Percentiles rank a stretch among this genome's conserved stretches.
Evolutionary conservation across 64 coral and sea anemone genomes (phyloP).

Genomic region (Porites australiensis): DNA sequence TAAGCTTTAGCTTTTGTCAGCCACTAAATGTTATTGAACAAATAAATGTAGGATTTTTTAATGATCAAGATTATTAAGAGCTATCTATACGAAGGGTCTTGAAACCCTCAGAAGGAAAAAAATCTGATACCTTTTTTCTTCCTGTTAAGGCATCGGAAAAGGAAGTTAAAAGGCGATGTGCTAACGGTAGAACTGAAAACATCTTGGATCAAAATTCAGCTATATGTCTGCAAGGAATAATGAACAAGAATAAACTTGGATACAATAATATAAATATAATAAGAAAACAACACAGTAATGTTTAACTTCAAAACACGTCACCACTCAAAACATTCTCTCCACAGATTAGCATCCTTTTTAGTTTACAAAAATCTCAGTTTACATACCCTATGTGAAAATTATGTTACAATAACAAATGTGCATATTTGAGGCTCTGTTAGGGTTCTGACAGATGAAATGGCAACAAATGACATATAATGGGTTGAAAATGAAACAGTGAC

Average conservation of each 20-base stretch:
- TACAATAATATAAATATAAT: background rate
- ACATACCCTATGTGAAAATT: background rate
- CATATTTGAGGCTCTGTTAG: too few relatives aligned
- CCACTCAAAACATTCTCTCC: too few relatives aligned
- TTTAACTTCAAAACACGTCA: background rate
- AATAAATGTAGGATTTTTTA: too few relatives aligned
- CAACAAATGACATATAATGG: too few relatives aligned
- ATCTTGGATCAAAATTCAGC: background rate
- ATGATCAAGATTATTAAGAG: too few relatives aligned
- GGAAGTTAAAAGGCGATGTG: background rate
- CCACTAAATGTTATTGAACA: too few relatives aligned
- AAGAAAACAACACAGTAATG: background rate
- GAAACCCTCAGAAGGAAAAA: background rate
- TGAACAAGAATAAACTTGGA: background rate
- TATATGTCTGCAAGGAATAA: constrained; percentile 7
- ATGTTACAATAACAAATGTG: too few relatives aligned
- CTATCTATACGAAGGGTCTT: too few relatives aligned
- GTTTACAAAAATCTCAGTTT: too few relatives aligned
- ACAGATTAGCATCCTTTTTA: too few relatives aligned
- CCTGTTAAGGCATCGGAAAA: background rate
- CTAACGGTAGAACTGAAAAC: constrained; percentile 23
- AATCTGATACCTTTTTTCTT: constrained; percentile 3
- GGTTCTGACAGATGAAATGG: too few relatives aligned
- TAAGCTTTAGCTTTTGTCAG: too few relatives aligned
- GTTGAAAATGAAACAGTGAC: background rate